Evolutionary conservation across 2,113 vertebrate species (phyloP).

Genomic region (Brachionichthys hirsutus): DNA sequence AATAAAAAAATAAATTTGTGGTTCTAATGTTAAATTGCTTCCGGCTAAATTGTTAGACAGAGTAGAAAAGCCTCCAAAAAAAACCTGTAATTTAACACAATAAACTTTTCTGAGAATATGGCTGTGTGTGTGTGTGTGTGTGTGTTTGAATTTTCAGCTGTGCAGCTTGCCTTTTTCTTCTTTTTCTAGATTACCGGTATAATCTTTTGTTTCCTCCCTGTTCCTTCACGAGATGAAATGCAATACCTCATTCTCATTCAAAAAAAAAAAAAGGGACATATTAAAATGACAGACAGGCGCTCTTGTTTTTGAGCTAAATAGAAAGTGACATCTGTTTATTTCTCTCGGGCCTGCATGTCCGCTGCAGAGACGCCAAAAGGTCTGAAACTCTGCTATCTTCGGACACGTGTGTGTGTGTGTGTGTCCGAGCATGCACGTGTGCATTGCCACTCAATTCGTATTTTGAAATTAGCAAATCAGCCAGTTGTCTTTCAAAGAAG

Average conservation of each 20-base stretch:
- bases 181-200: slow-evolving; percentile 15
- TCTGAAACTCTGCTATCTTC: slow-evolving; percentile 34
- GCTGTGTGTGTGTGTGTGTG: not conserved
- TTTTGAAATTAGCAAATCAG: slow-evolving; percentile 70
- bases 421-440: slow-evolving; percentile 32
- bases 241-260: slow-evolving; percentile 38
- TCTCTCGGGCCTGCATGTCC: slow-evolving; percentile 63
- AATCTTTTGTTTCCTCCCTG: slow-evolving; percentile 9
- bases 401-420: slow-evolving; percentile 13
- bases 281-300: slow-evolving; percentile 68
- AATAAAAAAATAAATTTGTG: not conserved
- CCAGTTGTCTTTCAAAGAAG: slow-evolving; percentile 70
- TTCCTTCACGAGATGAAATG: slow-evolving; percentile 33
- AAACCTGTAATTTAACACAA: slow-evolving; percentile 1
- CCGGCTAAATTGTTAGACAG: not conserved
- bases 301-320: slow-evolving; percentile 68
- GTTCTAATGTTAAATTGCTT: slow-evolving; percentile 1
- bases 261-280: slow-evolving; percentile 49
- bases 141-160: slow-evolving; percentile 2
- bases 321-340: slow-evolving; percentile 77
- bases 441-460: slow-evolving; percentile 59
- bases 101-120: slow-evolving; percentile 1
- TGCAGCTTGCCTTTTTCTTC: slow-evolving; percentile 18
- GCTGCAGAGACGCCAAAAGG: slow-evolving; percentile 30
- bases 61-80: too few species aligned